Conservation (phyloP, 2,113 vertebrate genomes). For the Riparia riparia region DNA sequence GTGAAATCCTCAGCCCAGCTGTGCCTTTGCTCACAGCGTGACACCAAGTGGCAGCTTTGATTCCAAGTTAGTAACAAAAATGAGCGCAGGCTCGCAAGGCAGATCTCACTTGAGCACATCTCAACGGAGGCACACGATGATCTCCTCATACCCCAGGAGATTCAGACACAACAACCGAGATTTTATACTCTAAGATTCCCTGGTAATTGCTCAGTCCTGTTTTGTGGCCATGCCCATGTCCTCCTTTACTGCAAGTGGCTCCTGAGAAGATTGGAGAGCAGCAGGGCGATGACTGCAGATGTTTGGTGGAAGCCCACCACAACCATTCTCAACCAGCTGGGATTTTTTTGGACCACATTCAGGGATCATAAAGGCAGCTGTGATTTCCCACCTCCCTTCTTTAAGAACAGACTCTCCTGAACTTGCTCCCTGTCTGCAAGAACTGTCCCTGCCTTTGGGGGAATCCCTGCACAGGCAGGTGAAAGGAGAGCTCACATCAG, state of each 20-base stretch:
- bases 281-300: background rate
- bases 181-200: accelerated
- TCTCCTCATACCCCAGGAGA: background rate
- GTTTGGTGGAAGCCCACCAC: background rate
- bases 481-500: background rate
- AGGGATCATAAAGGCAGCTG: background rate
- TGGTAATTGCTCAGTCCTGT: accelerated
- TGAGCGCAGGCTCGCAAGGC: background rate
- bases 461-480: background rate
- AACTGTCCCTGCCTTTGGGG: background rate
- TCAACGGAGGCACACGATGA: accelerated
- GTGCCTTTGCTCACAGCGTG: accelerated
- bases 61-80: background rate
- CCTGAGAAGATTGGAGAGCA: background rate
- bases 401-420: background rate
- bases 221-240: background rate
- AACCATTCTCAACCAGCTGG: background rate
- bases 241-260: background rate
- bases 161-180: background rate
- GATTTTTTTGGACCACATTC: accelerated
- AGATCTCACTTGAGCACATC: background rate
- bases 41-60: background rate
- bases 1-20: background rate
- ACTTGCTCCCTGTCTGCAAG: background rate
- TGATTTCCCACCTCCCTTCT: background rate